Evolutionary conservation across 2,888 invertebrate genomes (phyloP).

Genomic region (Branchellion lobata): DNA sequence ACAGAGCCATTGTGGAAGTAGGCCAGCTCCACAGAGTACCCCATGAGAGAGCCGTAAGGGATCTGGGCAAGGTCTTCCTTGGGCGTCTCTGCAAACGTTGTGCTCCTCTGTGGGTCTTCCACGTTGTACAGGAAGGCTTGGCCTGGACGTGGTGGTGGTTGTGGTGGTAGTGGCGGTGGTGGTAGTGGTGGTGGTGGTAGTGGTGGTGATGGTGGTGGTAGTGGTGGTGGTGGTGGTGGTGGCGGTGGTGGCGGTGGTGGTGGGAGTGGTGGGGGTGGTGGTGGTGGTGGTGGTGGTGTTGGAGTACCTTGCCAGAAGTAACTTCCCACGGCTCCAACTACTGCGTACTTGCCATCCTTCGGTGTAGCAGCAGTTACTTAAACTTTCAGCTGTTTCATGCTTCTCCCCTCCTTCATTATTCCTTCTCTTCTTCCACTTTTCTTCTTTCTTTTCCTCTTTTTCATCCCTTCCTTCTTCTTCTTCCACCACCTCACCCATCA

Average conservation of each 20-base stretch:
- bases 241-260: background rate
- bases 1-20: background rate
- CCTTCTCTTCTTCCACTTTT: too few species aligned
- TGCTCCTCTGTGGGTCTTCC: background rate
- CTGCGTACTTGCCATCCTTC: constrained; percentile 2
- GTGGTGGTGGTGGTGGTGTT: background rate
- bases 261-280: background rate
- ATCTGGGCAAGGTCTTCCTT: background rate
- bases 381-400: too few species aligned
- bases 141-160: background rate
- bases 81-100: background rate
- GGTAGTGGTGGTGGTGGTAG: background rate
- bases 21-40: background rate
- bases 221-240: background rate
- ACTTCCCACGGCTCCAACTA: background rate
- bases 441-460: background rate
- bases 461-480: background rate
- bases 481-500: background rate
- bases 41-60: background rate
- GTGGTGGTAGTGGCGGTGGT: background rate
- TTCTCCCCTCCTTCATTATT: too few species aligned
- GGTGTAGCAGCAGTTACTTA: too few species aligned
- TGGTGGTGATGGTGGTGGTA: background rate
- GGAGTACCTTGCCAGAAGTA: constrained; percentile 11
- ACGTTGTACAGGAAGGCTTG: background rate